Base-by-base conservation (phyloP, 2,888 invertebrate genomes). In the Lathronympha strigana region DNA sequence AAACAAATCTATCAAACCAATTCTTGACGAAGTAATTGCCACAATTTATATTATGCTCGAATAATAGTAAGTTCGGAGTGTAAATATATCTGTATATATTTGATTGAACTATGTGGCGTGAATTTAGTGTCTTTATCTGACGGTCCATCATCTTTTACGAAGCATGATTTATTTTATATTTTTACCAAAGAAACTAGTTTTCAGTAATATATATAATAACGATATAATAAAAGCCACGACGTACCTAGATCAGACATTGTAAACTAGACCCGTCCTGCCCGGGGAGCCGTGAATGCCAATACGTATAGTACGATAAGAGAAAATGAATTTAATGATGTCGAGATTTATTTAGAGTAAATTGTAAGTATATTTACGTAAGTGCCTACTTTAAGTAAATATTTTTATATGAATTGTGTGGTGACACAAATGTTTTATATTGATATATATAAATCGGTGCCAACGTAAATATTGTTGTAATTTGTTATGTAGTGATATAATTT, bases 401-500 rank as follows among this genome's bases (percentile, higher is more conserved):
- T 91, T 91, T 91, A 88, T 91, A 90, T 82, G 69, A 69, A 77
- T 87, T 88, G 89, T 89, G 88, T 82, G 78, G 72, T 74, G 76
- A 88, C 88, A 86, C 90, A 88, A 87, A 86, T 86, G 84, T 89
- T 90, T 87, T 88, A 83, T 87, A 85, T 84, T 77, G 84, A 43
- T 63, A 76, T 86, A 84, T 87, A 83, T 86, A 80, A 88, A 87
- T 87, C 81, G 91, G 91, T 92, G 91, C 91, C 91, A 92, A 92
- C 90, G 88, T 90, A 86, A 90, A 87, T 84, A 88, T 88, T 90
- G 90, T 90, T 91, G 88, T 91, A 90, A 88, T 88, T 89, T 91
- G 90, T 91, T 92, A 91, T 89, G 83, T 91, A 91, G 89, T 90
- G 82, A 86, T 87, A 84, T 87, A 86, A 84, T 89, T 88, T 84